These are phyloP conservation scores for Cotesia vestalis DNA, from an alignment of 1,140 invertebrate species.

Conservation along the genomic window DNA sequence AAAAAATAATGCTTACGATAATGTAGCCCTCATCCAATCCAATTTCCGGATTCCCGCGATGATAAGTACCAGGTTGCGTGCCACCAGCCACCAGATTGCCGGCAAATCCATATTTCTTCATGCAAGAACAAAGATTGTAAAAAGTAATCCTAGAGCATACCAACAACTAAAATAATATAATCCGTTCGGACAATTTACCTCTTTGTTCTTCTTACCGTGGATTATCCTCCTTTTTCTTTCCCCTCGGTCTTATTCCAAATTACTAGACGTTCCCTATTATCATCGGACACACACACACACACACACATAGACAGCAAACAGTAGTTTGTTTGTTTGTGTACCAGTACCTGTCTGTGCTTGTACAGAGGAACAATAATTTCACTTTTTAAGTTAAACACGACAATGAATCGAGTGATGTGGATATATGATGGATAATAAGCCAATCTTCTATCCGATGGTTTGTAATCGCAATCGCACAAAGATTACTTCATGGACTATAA, in stretches of 20 bases:
- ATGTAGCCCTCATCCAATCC: conserved; percentile 33
- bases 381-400: conserved; percentile 15
- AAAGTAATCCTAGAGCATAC: neutral
- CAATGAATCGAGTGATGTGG: neutral
- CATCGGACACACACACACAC: no score
- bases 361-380: conserved; percentile 9
- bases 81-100: conserved; percentile 8
- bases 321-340: neutral
- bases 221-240: no score
- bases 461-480: conserved; percentile 26
- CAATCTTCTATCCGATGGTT: conserved; percentile 11
- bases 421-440: neutral
- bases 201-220: neutral
- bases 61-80: conserved; percentile 35
- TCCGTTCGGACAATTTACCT: conserved; percentile 1
- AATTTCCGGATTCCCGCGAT: conserved; percentile 38
- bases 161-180: neutral
- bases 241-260: no score
- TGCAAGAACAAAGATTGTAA: neutral
- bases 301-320: no score
- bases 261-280: no score
- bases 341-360: neutral
- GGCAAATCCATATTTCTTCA: conserved; percentile 13
- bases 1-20: conserved; percentile 31
- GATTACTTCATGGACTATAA: conserved; percentile 27